Percentiles rank a stretch among this genome's conserved stretches.
Evolutionary conservation across 1,140 invertebrate genomes (phyloP).

Genomic region (Aphelinus atriplicis): DNA sequence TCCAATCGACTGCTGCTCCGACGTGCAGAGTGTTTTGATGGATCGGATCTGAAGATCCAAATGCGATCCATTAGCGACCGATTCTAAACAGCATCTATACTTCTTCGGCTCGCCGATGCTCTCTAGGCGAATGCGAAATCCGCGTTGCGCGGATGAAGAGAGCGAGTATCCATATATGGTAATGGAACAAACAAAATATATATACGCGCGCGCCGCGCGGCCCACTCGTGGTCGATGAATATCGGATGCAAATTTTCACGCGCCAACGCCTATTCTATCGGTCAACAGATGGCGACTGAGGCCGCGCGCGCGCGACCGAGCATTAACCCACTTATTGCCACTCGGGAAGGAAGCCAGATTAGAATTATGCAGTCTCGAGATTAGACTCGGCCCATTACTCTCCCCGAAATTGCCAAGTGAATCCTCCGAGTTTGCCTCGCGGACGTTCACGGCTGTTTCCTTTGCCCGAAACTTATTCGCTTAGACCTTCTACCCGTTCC

Average conservation of each 20-base stretch:
- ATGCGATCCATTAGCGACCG: too few relatives aligned
- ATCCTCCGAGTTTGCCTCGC: too few relatives aligned
- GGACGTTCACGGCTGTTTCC: too few relatives aligned
- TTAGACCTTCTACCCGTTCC: too few relatives aligned
- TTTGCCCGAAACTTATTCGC: too few relatives aligned
- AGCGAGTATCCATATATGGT: too few relatives aligned
- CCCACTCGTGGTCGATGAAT: background rate
- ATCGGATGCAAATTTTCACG: background rate
- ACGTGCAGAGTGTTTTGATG: too few relatives aligned
- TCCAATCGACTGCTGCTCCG: too few relatives aligned
- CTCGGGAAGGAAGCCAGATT: background rate
- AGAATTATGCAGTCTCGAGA: conserved; percentile 23
- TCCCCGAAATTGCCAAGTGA: background rate
- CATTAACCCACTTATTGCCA: conserved; percentile 27
- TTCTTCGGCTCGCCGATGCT: too few relatives aligned
- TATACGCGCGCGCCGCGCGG: too few relatives aligned
- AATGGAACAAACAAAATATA: conserved; percentile 16
- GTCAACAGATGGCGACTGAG: background rate
- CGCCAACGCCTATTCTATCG: conserved; percentile 8
- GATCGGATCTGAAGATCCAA: too few relatives aligned
- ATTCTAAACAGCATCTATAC: too few relatives aligned
- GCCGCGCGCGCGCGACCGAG: background rate
- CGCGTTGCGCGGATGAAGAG: background rate
- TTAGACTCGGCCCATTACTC: background rate
- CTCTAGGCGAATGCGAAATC: background rate